Base-by-base conservation (phyloP, 2,888 invertebrate species). In the Yponomeuta malinellus region DNA sequence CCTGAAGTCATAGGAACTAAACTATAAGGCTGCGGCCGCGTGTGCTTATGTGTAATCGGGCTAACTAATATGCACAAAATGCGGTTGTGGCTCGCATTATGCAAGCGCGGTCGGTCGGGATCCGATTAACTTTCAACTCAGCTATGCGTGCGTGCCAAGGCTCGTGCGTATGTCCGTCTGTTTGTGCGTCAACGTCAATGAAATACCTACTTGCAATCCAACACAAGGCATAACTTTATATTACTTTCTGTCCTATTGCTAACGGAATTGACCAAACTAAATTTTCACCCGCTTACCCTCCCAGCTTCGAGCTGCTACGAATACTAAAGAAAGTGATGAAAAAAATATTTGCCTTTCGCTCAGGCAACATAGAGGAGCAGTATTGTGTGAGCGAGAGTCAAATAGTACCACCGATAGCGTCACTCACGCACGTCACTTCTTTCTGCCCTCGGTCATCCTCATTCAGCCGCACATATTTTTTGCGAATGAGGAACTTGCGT, bases 71-170 rank as follows among this genome's bases (percentile, higher is more conserved):
- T 67, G 43, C 67, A 43, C 68, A 75, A 75, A 72, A 73, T 72
- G 71, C 72, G 71, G 52, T 65, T 68, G 66, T 59, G 15, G 52
- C 52, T 65, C 65, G 48, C 23, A 72, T 76, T 75, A 75, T 75
- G 76, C 76, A 77, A 77, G 68, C 33, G 48, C 71, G 71, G 72
- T 72, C 72, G 70, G 72, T 75, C 71, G 72, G 23, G 68, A 72
- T 63, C 73, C 74, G 74, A 75, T 78, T 76, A 79, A 78, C 78
- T 79, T 79, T 79, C 79, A 73, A 77, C 74, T 73, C 73, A 78
- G 76, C 74, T 76, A 77, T 76, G 74, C 75, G 74, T 75, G 74
- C 74, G 74, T 76, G 75, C 76, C 78, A 79, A 78, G 78, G 78
- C 75, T 78, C 71, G 59, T 37, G 12, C 43, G 65, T 66, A 23